These are phyloP conservation scores for Carcina quercana DNA, from an alignment of 2,888 invertebrate species.

Conservation along the genomic window DNA sequence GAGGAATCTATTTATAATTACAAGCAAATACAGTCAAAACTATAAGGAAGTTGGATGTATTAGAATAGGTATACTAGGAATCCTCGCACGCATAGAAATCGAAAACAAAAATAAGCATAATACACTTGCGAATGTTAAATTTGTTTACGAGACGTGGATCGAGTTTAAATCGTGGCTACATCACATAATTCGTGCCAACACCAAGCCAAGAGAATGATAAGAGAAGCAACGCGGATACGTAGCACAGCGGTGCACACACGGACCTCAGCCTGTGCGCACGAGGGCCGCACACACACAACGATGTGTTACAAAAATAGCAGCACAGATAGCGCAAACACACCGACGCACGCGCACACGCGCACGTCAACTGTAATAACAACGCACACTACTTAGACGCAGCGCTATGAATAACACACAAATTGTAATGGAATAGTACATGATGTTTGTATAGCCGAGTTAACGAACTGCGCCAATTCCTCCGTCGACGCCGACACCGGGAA, in stretches of 20 bases:
- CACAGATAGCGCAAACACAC: constrained; percentile 69
- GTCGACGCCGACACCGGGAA: constrained; percentile 12
- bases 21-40: no score
- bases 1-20: no score
- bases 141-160: background rate
- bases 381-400: constrained; percentile 46
- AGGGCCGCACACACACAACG: constrained; percentile 24
- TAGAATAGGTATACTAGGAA: no score
- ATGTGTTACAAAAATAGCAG: constrained; percentile 52
- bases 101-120: background rate
- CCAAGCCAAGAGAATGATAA: constrained; percentile 58
- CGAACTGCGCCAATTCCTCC: constrained; percentile 20
- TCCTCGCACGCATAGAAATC: no score
- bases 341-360: constrained; percentile 68
- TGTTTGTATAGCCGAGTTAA: constrained; percentile 37
- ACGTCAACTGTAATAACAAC: constrained; percentile 70
- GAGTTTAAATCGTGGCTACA: constrained; percentile 4
- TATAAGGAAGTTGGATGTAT: no score
- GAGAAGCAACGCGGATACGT: constrained; percentile 58
- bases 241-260: constrained; percentile 33
- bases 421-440: constrained; percentile 55
- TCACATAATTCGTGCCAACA: constrained; percentile 44
- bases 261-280: constrained; percentile 4
- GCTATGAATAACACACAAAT: constrained; percentile 61
- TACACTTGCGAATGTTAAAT: background rate